A percentile compares a stretch with the other conserved stretches of the same genome.
These are phyloP conservation scores for Dorcus parallelipipedus DNA, from an alignment of 2,888 invertebrate species.

Conservation along the genomic window DNA sequence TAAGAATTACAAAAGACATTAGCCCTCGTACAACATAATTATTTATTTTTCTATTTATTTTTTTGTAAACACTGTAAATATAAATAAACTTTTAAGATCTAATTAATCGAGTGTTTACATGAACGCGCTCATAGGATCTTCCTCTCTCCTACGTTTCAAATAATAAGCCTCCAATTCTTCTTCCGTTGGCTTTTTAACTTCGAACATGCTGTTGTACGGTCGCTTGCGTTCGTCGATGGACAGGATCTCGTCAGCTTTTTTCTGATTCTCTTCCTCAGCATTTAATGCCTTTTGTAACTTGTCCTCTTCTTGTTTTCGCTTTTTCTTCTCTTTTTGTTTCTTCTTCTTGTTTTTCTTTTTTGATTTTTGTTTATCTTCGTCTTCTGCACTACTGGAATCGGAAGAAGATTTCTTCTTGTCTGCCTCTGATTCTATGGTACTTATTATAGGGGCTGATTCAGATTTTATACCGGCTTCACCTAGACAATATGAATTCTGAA, in stretches of 20 bases:
- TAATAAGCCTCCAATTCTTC: conserved; percentile 93
- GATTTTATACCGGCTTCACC: conserved; percentile 62
- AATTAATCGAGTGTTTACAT: conserved; percentile 20
- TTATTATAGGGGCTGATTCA: neutral
- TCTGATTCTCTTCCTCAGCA: conserved; percentile 61
- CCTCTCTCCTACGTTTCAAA: conserved; percentile 77
- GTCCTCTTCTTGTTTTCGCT: conserved; percentile 50
- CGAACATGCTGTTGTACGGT: conserved; percentile 88
- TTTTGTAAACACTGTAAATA: neutral
- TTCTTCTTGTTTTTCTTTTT: conserved; percentile 50
- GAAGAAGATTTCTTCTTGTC: conserved; percentile 22
- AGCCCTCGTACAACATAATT: neutral
- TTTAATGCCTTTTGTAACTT: conserved; percentile 63
- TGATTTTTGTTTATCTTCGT: conserved; percentile 47
- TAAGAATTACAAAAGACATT: conserved; percentile 47
- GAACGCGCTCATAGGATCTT: conserved; percentile 89
- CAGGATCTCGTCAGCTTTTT: conserved; percentile 62
- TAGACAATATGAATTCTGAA: conserved; percentile 80
- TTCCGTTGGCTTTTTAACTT: conserved; percentile 80
- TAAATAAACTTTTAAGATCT: conserved; percentile 3
- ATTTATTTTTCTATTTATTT: conserved; percentile 4
- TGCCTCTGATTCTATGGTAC: conserved; percentile 17
- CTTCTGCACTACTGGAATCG: conserved; percentile 17
- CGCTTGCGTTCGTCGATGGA: conserved; percentile 85
- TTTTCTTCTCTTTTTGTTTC: conserved; percentile 41